A percentile compares a stretch with the other conserved stretches of the same genome.
Evolutionary conservation across 2,113 vertebrate genomes (phyloP).

Genomic region (Genyomyrus donnyi): DNA sequence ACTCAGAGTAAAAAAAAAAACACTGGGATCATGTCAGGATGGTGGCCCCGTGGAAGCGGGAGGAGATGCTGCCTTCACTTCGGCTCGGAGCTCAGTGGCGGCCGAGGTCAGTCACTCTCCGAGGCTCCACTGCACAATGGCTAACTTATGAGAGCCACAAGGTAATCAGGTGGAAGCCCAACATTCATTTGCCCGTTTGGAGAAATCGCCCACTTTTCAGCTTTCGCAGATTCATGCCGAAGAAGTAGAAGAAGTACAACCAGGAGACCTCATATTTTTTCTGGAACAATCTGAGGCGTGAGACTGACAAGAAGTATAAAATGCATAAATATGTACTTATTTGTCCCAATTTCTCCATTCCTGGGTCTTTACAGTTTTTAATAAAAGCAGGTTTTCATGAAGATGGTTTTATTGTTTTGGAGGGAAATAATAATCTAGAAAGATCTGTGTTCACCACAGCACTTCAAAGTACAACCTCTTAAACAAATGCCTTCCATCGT

Average conservation of each 20-base stretch:
- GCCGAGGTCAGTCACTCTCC: not conserved
- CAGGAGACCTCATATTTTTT: not conserved
- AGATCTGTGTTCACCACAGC: not conserved
- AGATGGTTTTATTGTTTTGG: not conserved
- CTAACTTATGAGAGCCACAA: constrained; percentile 21
- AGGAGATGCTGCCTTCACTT: not conserved
- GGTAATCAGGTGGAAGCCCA: not conserved
- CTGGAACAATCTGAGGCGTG: not conserved
- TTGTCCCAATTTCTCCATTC: not conserved
- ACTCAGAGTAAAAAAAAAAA: not conserved
- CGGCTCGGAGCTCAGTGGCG: not conserved
- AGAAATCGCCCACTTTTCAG: constrained; percentile 27
- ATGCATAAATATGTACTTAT: not conserved
- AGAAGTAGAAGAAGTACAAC: not conserved
- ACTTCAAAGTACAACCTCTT: not conserved
- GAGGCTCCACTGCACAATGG: constrained; percentile 11
- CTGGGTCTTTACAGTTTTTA: not conserved
- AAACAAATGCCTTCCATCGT: constrained; percentile 6
- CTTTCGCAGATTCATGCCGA: constrained; percentile 23
- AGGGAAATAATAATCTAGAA: not conserved
- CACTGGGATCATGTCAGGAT: not conserved
- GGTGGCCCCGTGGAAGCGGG: not conserved
- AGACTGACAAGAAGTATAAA: not conserved
- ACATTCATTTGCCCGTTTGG: constrained; percentile 26
- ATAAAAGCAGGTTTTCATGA: not conserved